Evolutionary conservation across 2,113 vertebrate species (phyloP), one percentile per base, ranked within the genome.

Genomic region (Gobiocypris rarus): DNA sequence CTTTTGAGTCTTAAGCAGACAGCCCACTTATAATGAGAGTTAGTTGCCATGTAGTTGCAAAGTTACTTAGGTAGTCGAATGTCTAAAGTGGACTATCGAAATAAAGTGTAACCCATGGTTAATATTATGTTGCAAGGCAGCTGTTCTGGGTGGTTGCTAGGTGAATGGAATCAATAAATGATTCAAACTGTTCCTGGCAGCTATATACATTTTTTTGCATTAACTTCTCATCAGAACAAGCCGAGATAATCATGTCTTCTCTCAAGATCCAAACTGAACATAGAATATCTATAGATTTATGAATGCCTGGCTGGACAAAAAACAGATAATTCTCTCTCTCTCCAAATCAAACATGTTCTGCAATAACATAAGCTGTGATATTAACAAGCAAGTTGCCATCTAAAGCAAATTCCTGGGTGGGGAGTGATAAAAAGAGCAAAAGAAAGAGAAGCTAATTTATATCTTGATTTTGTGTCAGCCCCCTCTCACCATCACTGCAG

Each of bases 271-370:
- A 26, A 45, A 80, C 74, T 71, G 75, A 48, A 48, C 45, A 48
- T 48, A 71, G 81, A 81, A 82, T 84, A 85, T 85, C 83, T 87
- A 38, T 54, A 84, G 86, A 90, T 86, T 87, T 83, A 84, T 85
- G 73, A 74, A 89, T 87, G 87, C 82, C 61, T 81, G 54, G 70
- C 84, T 86, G 77, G 85, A 89, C 81, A 83, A 79, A 88, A 63
- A 82, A 50, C 84, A 88, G 84, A 61, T 52, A 34, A 81, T 45
- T 79, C 63, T 19, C 13, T 5, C 45, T 82, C 86, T 86, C 61
- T 86, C 87, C 86, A 90, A 87, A 85, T 85, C 58, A 87, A 88
- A 85, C 89, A 90, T 86, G 69, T 74, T 89, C 67, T 82, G 78
- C 81, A 69, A 87, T 78, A 88, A 84, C 85, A 86, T 84, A 73